phyloP scores from a whole-genome alignment of 64 coral and sea anemone genomes.

The Porites australiensis region DNA sequence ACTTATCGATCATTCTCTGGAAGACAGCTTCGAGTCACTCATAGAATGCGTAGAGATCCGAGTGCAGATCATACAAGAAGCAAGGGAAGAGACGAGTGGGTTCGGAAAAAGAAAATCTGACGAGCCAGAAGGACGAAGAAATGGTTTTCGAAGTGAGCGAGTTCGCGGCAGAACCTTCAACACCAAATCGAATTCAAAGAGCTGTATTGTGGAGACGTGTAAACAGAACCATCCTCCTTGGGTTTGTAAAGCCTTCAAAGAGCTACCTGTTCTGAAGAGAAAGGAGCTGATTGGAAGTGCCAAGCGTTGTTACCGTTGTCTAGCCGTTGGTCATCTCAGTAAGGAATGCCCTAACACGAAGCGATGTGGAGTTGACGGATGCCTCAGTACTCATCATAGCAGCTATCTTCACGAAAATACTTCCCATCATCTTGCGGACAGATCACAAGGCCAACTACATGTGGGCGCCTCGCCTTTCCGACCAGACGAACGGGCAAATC shows the following conservation, averaged over 20 bases:
- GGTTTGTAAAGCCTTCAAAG: slow-evolving; percentile 66
- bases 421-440: background rate
- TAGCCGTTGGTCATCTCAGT: slow-evolving; percentile 33
- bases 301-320: slow-evolving; percentile 50
- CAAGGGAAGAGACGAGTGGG: slow-evolving; percentile 35
- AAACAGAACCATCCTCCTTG: slow-evolving; percentile 51
- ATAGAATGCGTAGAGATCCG: slow-evolving; percentile 43
- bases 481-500: background rate
- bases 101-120: slow-evolving; percentile 19
- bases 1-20: slow-evolving; percentile 3
- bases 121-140: slow-evolving; percentile 18
- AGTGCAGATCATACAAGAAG: slow-evolving; percentile 62
- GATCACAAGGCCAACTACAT: slow-evolving; percentile 19
- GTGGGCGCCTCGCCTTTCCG: background rate
- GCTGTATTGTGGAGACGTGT: slow-evolving; percentile 47
- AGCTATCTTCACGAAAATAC: slow-evolving; percentile 52
- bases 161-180: background rate
- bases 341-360: slow-evolving; percentile 28
- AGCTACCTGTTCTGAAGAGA: slow-evolving; percentile 20
- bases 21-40: slow-evolving; percentile 56
- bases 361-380: slow-evolving; percentile 56
- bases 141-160: background rate
- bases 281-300: slow-evolving; percentile 59
- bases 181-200: slow-evolving; percentile 17
- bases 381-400: slow-evolving; percentile 32